phyloP scores from a whole-genome alignment of 1,140 invertebrate species.

The Fopius arisanus region DNA sequence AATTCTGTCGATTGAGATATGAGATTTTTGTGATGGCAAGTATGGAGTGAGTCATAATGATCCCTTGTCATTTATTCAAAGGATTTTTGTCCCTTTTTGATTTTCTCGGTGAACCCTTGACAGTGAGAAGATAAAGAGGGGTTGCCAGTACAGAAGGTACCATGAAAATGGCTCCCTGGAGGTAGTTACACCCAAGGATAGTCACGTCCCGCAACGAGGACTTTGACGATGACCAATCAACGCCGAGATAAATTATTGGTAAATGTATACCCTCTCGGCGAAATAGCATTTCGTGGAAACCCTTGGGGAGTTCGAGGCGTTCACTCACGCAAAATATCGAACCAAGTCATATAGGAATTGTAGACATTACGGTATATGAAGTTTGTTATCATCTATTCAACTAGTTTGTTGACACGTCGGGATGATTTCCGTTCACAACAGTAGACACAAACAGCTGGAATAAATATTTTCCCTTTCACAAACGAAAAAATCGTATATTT shows the following conservation, averaged over 20 bases:
- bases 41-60: not conserved
- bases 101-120: not conserved
- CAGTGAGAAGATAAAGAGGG: not conserved
- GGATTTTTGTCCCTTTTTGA: not conserved
- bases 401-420: not conserved
- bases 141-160: not conserved
- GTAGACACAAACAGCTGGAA: too few species aligned
- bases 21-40: not conserved
- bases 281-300: not conserved
- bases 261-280: not conserved
- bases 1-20: too few species aligned
- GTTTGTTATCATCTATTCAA: not conserved
- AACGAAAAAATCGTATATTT: too few species aligned
- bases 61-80: not conserved
- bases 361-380: not conserved
- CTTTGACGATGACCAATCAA: constrained; percentile 21
- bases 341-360: constrained; percentile 3
- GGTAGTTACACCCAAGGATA: not conserved
- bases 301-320: constrained; percentile 17
- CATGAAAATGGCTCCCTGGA: not conserved
- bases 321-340: constrained; percentile 26
- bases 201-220: constrained; percentile 1
- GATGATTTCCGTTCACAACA: too few species aligned
- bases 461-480: too few species aligned
- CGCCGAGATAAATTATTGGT: constrained; percentile 20